These are phyloP conservation scores for Lycopodina hypogea DNA, from an alignment of 37 sponge, comb jelly and placozoan species.

Conservation along the genomic window DNA sequence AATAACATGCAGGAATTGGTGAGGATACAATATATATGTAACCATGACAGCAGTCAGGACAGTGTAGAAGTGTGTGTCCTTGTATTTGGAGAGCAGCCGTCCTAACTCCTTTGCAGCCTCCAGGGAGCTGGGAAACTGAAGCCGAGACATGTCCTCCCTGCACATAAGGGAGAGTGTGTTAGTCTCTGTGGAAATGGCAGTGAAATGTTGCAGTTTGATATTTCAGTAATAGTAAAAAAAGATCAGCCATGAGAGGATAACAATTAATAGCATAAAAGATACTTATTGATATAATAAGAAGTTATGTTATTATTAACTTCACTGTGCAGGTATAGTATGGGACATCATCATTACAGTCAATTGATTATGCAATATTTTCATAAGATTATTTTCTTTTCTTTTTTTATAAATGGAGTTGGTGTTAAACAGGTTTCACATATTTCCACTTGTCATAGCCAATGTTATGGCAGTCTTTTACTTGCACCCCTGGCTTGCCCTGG, in stretches of 20 bases:
- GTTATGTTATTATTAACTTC: no score
- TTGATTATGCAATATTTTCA: no score
- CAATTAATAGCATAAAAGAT: background rate
- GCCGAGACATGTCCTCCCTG: constrained; percentile 39
- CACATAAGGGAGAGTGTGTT: background rate
- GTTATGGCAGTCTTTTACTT: no score
- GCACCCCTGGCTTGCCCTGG: no score
- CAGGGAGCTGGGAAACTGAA: constrained; percentile 64
- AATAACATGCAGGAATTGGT: no score
- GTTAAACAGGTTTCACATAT: no score
- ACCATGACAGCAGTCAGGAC: constrained; percentile 60
- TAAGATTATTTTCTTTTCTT: no score
- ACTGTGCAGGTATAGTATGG: no score
- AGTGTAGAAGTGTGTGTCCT: constrained; percentile 78
- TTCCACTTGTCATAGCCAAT: no score
- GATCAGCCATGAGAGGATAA: background rate
- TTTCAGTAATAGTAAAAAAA: background rate
- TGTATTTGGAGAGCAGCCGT: constrained; percentile 81
- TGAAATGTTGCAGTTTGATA: background rate
- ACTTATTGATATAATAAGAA: no score
- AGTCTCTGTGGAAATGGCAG: background rate
- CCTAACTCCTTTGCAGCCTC: constrained; percentile 93
- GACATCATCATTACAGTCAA: no score
- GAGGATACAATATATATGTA: constrained; percentile 87
- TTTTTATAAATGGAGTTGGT: no score